Evolutionary conservation across 2,888 invertebrate species (phyloP), one percentile per base, ranked within the genome.

Genomic region (Tachina fera): DNA sequence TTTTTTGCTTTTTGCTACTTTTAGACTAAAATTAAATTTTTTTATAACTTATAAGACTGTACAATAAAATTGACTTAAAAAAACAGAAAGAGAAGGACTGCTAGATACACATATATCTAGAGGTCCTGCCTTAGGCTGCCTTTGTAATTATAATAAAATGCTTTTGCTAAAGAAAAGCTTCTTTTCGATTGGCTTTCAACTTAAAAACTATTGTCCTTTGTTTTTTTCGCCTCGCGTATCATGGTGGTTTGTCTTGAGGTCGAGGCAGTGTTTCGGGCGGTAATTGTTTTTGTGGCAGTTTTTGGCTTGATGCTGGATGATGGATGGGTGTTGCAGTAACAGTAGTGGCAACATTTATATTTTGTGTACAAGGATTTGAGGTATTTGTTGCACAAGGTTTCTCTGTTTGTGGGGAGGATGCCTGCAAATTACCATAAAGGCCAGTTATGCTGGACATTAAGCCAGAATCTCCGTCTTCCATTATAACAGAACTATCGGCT

Each of bases 401-500:
- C 43, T 88, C 89, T 0, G 88, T 88, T 47, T 76, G 75, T 41
- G 53, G 53, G 2, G 75, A 31, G 65, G 51, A 31, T 31, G 31
- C 71, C 76, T 78, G 78, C 11, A 70, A 67, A 49, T 63, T 87
- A 83, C 61, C 56, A 49, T 83, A 86, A 10, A 79, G 63, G 16
- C 82, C 79, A 19, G 81, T 75, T 60, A 78, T 71, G 16, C 61
- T 75, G 22, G 85, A 74, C 71, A 58, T 76, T 71, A 86, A 47
- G 9, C 85, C 88, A 78, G 94, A 92, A 58, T 95, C 95, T 3
- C 91, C 90, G 86, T 95, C 96, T 83, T 96, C 95, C 90, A 95
- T 93, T 83, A 95, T 94, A 89, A 96, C 94, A 88, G 95, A 96
- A 88, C 94, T 96, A 90, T 96, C 96, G 1, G 96, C 95, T 0